Evolutionary conservation across 2,888 invertebrate genomes (phyloP).

Genomic region (Lithophane leautieri): DNA sequence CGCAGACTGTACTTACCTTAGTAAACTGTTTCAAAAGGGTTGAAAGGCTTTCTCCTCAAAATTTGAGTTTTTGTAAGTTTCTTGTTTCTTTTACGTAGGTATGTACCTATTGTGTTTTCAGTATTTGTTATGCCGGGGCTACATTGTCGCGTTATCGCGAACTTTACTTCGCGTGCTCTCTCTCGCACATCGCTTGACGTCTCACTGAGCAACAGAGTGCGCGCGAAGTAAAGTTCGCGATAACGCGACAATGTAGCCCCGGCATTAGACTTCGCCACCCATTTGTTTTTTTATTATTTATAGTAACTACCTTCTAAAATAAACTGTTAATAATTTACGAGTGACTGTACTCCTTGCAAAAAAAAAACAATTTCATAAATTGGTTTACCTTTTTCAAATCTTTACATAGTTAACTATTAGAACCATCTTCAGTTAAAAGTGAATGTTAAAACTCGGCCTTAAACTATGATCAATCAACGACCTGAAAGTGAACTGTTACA

Average conservation of each 20-base stretch:
- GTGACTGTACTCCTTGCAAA: no score
- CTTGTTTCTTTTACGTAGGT: background rate
- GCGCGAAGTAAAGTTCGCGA: no score
- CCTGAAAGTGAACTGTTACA: slow-evolving; percentile 40
- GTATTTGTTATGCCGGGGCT: no score
- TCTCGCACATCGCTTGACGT: no score
- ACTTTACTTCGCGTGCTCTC: no score
- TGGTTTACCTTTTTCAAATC: background rate
- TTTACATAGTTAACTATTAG: background rate
- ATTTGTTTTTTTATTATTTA: background rate
- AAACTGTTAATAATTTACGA: background rate
- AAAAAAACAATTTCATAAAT: background rate
- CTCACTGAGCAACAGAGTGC: no score
- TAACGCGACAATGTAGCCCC: no score
- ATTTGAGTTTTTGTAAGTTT: background rate
- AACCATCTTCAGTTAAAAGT: slow-evolving; percentile 39
- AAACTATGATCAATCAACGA: slow-evolving; percentile 43
- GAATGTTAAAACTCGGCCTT: slow-evolving; percentile 41
- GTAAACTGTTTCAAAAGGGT: background rate
- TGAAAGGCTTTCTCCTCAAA: background rate
- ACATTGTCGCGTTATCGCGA: no score
- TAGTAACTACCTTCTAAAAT: background rate
- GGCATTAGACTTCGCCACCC: background rate
- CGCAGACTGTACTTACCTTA: background rate
- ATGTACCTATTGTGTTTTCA: slow-evolving; percentile 1